Evolutionary conservation across 2,888 invertebrate species (phyloP).

Genomic region (Ferdinandea cuprea): DNA sequence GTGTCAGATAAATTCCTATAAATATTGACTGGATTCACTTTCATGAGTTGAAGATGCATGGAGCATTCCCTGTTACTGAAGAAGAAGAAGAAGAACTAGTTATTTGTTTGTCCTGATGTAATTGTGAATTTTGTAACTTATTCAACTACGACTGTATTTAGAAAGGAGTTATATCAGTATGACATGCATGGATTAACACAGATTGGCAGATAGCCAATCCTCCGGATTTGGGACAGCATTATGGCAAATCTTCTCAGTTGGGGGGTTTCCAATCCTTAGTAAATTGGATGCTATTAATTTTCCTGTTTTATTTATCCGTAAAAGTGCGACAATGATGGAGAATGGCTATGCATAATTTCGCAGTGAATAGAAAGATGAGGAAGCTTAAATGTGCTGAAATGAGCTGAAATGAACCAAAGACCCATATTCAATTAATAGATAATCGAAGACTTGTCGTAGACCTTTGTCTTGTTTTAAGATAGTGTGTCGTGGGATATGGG

Average conservation of each 20-base stretch:
- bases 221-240: neutral
- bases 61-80: neutral
- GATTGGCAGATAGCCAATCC: neutral
- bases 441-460: too few relatives aligned
- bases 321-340: too few relatives aligned
- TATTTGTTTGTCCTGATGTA: neutral
- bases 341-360: too few relatives aligned
- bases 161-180: conserved; percentile 7
- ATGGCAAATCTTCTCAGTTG: too few relatives aligned
- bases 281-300: neutral
- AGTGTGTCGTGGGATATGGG: too few relatives aligned
- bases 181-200: neutral
- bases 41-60: neutral
- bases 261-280: too few relatives aligned
- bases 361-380: too few relatives aligned
- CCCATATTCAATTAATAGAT: too few relatives aligned
- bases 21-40: neutral
- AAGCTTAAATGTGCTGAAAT: too few relatives aligned
- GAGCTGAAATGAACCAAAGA: too few relatives aligned
- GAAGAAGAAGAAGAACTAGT: conserved; percentile 2
- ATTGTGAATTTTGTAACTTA: neutral
- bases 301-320: neutral
- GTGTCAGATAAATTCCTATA: neutral
- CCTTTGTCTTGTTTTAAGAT: too few relatives aligned
- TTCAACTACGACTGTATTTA: neutral